Evolutionary conservation across 2,113 vertebrate species (phyloP), one percentile per base, ranked within the genome.

Genomic region (Hippocampus guttulatus): DNA sequence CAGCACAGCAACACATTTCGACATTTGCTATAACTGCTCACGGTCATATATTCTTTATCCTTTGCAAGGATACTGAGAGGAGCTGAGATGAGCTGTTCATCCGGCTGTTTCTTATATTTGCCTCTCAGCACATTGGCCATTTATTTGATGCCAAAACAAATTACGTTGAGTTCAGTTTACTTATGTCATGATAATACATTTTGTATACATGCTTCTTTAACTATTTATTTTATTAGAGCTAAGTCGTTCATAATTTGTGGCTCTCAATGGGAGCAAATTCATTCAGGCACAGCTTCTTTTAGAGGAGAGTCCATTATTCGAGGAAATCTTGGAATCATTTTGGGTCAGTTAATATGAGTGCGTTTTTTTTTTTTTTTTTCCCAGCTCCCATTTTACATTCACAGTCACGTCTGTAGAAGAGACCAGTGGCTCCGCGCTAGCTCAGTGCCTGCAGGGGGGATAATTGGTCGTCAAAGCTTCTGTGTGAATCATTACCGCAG

Each of bases 391-490:
- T 69, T 55, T 41, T 25, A 62, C 51, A 33, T 77, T 72, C 41
- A 64, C 16, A 25, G 3, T 54, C 15, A 47, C 57, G 40, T 60
- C 15, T 21, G 8, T 64, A n/a, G 69, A 67, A 52, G 65, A 75
- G 23, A 68, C 65, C 73, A 71, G 83, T 82, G 75, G 74, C 69
- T 47, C 57, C 6, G 45, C 68, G 78, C 81, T 77, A 78, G 74
- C 52, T 11, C 5, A 65, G 18, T 21, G 62, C 77, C 81, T 79
- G 71, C 75, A 43, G 78, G 70, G 70, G 41, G 41, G 71, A 85
- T 88, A 88, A 87, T 87, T 85, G 84, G 75, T 85, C 78, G 40
- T 88, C 88, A 88, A 78, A 84, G 79, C 82, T 75, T 80, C 70
- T 75, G 69, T 79, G 78, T 33, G 21, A 88, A 79, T 87, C 88